phyloP scores from a whole-genome alignment of 2,888 invertebrate species.

The Nemotelus pantherinus region DNA sequence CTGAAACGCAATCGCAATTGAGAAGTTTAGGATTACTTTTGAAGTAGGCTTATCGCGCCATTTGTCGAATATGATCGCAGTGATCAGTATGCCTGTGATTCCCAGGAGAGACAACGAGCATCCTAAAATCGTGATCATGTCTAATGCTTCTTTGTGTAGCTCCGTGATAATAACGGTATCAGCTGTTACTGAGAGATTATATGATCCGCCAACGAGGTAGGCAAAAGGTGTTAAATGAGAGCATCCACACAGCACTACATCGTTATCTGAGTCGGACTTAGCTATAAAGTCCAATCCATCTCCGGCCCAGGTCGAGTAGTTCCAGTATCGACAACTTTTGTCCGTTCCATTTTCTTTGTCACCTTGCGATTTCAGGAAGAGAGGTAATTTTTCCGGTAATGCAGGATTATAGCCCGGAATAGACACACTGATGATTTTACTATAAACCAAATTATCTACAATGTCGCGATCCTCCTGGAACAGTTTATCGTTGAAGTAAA shows the following conservation, averaged over 20 bases:
- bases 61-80: slow-evolving; percentile 69
- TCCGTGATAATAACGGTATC: slow-evolving; percentile 58
- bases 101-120: slow-evolving; percentile 70
- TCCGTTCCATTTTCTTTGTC: slow-evolving; percentile 39
- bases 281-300: slow-evolving; percentile 67
- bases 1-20: slow-evolving; percentile 71
- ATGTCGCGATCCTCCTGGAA: slow-evolving; percentile 66
- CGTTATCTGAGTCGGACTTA: slow-evolving; percentile 57
- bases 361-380: slow-evolving; percentile 60
- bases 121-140: slow-evolving; percentile 70
- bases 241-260: slow-evolving; percentile 66
- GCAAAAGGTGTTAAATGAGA: slow-evolving; percentile 72
- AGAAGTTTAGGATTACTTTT: slow-evolving; percentile 73
- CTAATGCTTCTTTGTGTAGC: slow-evolving; percentile 66
- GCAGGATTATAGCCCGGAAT: slow-evolving; percentile 70
- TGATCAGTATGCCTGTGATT: slow-evolving; percentile 69
- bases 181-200: slow-evolving; percentile 55
- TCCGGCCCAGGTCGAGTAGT: slow-evolving; percentile 70
- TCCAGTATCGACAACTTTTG: slow-evolving; percentile 70
- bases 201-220: slow-evolving; percentile 64
- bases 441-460: slow-evolving; percentile 57
- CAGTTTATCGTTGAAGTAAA: slow-evolving; percentile 68
- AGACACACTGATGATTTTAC: slow-evolving; percentile 70
- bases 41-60: slow-evolving; percentile 74
- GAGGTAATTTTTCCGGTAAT: slow-evolving; percentile 67